These are phyloP conservation scores for Rattus rattus DNA, from an alignment of 2,113 vertebrate genomes.

Conservation along the genomic window DNA sequence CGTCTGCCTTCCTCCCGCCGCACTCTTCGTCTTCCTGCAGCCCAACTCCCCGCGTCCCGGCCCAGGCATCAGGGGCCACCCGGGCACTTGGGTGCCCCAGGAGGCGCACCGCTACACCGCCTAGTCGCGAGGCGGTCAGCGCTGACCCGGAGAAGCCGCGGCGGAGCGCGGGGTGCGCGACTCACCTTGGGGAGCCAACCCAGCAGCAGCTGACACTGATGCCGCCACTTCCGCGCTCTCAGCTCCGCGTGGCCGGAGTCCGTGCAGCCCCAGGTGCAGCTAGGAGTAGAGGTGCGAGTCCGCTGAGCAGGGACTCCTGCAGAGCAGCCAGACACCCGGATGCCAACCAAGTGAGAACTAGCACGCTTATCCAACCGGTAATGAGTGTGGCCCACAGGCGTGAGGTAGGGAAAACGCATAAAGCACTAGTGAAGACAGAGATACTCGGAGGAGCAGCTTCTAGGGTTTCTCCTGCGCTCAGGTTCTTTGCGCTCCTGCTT, in stretches of 20 bases:
- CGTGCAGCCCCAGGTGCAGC: constrained; percentile 53
- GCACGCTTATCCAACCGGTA: not conserved
- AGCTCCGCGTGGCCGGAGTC: not conserved
- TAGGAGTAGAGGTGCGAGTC: not conserved
- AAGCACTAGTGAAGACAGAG: not conserved
- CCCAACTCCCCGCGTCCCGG: constrained; percentile 65
- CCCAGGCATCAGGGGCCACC: constrained; percentile 74
- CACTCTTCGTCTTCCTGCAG: constrained; percentile 83
- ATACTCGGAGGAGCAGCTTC: not conserved
- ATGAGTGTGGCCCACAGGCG: not conserved
- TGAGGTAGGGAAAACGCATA: not conserved
- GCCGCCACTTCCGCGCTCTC: not conserved
- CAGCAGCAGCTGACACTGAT: not conserved
- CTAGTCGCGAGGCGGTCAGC: not conserved
- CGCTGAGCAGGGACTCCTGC: not conserved
- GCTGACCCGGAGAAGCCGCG: not conserved
- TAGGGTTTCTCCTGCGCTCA: not conserved
- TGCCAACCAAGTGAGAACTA: not conserved
- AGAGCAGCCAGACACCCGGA: not conserved
- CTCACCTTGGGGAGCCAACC: not conserved
- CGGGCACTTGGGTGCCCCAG: constrained; percentile 12
- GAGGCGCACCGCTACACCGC: not conserved
- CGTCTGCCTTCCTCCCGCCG: constrained; percentile 74
- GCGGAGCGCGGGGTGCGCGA: not conserved
- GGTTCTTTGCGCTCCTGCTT: not conserved